These are phyloP conservation scores for Germaria angustata DNA, from an alignment of 2,888 invertebrate genomes.

Conservation along the genomic window DNA sequence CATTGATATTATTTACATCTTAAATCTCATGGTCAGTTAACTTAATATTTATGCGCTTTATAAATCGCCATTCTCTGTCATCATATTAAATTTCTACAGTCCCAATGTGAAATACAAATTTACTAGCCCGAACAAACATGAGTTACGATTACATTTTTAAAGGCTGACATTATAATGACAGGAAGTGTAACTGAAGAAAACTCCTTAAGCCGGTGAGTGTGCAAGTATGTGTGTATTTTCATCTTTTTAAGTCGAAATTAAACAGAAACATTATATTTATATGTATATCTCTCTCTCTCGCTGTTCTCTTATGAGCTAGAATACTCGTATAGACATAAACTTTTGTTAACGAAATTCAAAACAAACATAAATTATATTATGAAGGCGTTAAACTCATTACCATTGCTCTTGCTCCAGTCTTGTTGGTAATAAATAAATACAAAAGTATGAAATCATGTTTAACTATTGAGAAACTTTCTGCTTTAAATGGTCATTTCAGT, in stretches of 20 bases:
- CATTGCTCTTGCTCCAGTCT: background rate
- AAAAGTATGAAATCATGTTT: slow-evolving; percentile 28
- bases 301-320: background rate
- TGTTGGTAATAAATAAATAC: background rate
- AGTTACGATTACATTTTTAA: background rate
- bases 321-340: no score
- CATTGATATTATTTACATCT: background rate
- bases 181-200: slow-evolving; percentile 39
- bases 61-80: background rate
- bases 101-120: background rate
- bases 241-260: background rate
- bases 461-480: slow-evolving; percentile 19
- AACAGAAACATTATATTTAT: slow-evolving; percentile 17
- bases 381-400: slow-evolving; percentile 24
- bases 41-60: background rate
- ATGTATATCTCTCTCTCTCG: background rate
- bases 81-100: slow-evolving; percentile 16
- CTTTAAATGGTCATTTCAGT: slow-evolving; percentile 34
- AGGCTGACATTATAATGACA: slow-evolving; percentile 29
- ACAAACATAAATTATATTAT: slow-evolving; percentile 16
- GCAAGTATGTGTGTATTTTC: background rate
- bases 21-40: slow-evolving; percentile 25
- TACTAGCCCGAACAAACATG: background rate
- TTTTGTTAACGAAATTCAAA: background rate
- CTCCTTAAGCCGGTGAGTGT: background rate